Evolutionary conservation across 2,888 invertebrate species (phyloP).

Genomic region (Mythimna albipuncta): DNA sequence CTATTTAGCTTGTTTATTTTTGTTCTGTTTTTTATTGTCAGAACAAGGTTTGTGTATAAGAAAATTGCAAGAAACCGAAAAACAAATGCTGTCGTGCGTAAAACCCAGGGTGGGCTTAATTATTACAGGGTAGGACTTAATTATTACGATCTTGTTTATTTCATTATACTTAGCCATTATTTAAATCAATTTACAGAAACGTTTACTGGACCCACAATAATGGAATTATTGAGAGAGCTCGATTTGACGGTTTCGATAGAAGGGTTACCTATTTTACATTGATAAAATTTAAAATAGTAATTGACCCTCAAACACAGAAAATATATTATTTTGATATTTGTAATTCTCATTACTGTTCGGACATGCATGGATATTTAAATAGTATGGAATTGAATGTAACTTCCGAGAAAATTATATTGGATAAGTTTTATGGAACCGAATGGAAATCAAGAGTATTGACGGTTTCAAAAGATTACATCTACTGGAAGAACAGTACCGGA

Average conservation of each 20-base stretch:
- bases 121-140: too few species aligned
- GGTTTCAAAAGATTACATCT: constrained; percentile 93
- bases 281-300: too few species aligned
- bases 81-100: too few species aligned
- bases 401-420: rapidly evolving
- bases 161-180: background rate
- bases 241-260: constrained; percentile 91
- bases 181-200: constrained; percentile 86
- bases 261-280: too few species aligned
- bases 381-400: background rate
- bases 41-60: too few species aligned
- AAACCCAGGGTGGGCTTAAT: too few species aligned
- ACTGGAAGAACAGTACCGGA: constrained; percentile 93
- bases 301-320: constrained; percentile 89
- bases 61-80: too few species aligned
- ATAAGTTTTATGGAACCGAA: background rate
- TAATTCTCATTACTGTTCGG: background rate
- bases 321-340: constrained; percentile 94
- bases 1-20: too few species aligned
- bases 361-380: background rate
- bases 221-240: constrained; percentile 94
- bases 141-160: too few species aligned
- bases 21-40: too few species aligned
- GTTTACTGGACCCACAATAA: constrained; percentile 95
- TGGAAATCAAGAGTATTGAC: constrained; percentile 93